A percentile compares a stretch with the other conserved stretches of the same genome.
Conservation (phyloP, 2,113 vertebrate genomes). For the Steatornis caripensis region DNA sequence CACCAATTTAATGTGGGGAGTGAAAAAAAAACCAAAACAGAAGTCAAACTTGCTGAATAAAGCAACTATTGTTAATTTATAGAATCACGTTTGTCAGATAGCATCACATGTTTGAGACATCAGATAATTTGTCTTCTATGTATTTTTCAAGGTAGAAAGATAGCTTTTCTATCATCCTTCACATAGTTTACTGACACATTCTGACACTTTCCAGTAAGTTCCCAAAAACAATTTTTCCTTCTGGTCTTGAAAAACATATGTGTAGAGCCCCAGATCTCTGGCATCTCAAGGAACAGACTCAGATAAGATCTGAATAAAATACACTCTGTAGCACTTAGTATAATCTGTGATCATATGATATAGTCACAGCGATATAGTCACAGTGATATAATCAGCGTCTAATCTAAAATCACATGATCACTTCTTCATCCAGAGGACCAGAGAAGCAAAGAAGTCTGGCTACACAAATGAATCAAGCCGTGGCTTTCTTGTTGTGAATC, state of each 20-base stretch:
- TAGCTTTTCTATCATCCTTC: not conserved
- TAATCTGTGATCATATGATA: not conserved
- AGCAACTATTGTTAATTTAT: not conserved
- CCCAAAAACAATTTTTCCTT: not conserved
- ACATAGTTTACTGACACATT: not conserved
- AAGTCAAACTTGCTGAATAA: not conserved
- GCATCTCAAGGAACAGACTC: not conserved
- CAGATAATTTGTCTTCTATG: not conserved
- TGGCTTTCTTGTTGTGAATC: not conserved
- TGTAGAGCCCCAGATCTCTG: not conserved
- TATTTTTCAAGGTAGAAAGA: not conserved
- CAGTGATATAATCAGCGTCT: not conserved
- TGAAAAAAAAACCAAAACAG: not conserved
- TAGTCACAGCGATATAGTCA: not conserved
- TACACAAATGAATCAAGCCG: not conserved
- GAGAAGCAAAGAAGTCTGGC: not conserved
- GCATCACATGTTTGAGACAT: not conserved
- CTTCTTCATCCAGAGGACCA: not conserved
- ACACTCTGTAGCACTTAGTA: not conserved
- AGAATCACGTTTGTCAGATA: not conserved
- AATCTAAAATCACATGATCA: not conserved
- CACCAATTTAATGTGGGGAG: not conserved
- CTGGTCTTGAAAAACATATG: not conserved
- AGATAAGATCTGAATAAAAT: not conserved
- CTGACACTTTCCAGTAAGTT: not conserved